phyloP scores from a whole-genome alignment of 2,888 invertebrate genomes.

The Entomobrya proxima region DNA sequence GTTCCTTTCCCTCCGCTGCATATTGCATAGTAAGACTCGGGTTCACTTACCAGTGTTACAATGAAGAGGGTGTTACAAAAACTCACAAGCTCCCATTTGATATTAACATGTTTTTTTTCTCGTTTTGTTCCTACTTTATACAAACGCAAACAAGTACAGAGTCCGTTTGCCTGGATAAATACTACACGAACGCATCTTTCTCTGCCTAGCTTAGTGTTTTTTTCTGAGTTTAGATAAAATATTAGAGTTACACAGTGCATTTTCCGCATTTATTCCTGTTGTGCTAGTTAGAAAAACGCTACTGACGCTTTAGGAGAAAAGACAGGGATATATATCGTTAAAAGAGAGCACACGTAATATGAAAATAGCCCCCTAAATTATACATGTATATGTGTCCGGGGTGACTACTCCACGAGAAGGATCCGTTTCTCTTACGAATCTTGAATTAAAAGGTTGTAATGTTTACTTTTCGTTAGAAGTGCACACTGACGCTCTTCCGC shows the following conservation, averaged over 20 bases:
- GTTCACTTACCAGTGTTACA: neutral
- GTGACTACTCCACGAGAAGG: constrained; percentile 48
- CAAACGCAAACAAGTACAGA: neutral
- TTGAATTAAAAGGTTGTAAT: constrained; percentile 69
- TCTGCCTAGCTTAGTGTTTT: neutral
- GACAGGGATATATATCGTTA: neutral
- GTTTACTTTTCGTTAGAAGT: constrained; percentile 66
- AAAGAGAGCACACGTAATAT: constrained; percentile 19
- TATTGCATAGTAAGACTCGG: neutral
- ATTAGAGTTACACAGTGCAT: constrained; percentile 37
- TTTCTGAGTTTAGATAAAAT: constrained; percentile 50
- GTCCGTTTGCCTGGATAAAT: neutral
- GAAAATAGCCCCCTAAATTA: constrained; percentile 28
- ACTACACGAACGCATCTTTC: constrained; percentile 5
- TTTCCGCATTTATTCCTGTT: constrained; percentile 42
- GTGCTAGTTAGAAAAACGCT: neutral
- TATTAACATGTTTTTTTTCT: constrained; percentile 20
- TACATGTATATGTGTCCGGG: constrained; percentile 38
- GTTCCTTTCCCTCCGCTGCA: neutral
- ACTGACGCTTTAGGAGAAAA: neutral
- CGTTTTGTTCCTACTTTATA: neutral
- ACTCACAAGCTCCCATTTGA: constrained; percentile 13
- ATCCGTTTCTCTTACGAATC: constrained; percentile 59
- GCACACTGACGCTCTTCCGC: constrained; percentile 61
- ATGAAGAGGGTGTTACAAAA: constrained; percentile 31